Evolutionary conservation across 2,797 vertebrate species (phyloP), one percentile per base, ranked within the genome.

Genomic region (Melopsittacus undulatus): DNA sequence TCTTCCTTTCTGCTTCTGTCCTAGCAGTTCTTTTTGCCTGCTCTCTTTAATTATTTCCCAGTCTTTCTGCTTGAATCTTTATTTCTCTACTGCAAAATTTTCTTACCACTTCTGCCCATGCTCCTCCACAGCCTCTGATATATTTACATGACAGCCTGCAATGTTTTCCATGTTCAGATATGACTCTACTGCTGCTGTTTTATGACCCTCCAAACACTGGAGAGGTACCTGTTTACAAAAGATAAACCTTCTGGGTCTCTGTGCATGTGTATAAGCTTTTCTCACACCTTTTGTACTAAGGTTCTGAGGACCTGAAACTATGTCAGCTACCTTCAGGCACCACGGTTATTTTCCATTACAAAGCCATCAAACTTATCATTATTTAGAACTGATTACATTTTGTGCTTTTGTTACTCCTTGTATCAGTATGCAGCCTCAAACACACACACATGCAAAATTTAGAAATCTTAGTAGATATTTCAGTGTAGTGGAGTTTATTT

Each of bases 1-100:
- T 90, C 90, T 96, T 91, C 54, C 43, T 91, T 96, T 92, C 89
- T 94, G 87, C 92, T 92, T 81, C 94, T 83, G 7, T 87, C 66
- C 61, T 94, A 86, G 15, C 51, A 74, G 36, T 93, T 90, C 76
- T 90, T 74, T 74, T 87, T 76, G 43, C 62, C 30, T 83, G 19
- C 27, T 78, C 9, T 24, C 87, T 96, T 90, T 90, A 94, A 95
- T 95, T 95, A 94, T 94, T 96, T 93, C 15, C 34, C 12, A 67
- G 66, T 52, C 30, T 87, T 89, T 92, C 64, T 88, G 29, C 61
- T 76, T 51, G 54, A 61, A 54, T 92, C 42, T 63, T 67, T 69
- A 75, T 66, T 93, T 91, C 32, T 32, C 2, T 74, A 14, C 52
- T 49, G 17, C 16, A 73, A 87, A 66, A 45, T 51, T 84, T 82